Evolutionary conservation across 2,113 vertebrate species (phyloP).

Genomic region (Microtus pennsylvanicus): DNA sequence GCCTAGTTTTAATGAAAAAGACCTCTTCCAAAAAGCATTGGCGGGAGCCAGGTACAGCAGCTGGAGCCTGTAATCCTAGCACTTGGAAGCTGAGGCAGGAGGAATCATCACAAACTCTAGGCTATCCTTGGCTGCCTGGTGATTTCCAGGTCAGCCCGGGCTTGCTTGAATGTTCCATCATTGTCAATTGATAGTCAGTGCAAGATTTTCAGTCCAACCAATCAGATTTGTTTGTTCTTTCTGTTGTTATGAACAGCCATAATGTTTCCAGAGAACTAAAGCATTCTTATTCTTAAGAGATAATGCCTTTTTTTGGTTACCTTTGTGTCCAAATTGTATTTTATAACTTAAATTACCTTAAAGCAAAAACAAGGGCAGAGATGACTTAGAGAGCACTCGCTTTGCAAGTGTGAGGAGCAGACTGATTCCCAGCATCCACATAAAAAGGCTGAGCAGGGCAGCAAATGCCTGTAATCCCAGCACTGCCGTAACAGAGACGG

Average conservation of each 20-base stretch:
- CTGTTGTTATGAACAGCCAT: too few relatives aligned
- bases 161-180: too few relatives aligned
- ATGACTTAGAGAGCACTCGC: neutral
- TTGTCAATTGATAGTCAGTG: too few relatives aligned
- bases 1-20: neutral
- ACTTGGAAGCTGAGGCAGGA: neutral
- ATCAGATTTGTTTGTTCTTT: too few relatives aligned
- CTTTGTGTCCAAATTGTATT: neutral
- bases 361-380: neutral
- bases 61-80: neutral
- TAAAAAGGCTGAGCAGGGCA: neutral
- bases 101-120: neutral
- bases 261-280: neutral
- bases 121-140: neutral
- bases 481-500: neutral
- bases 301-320: neutral
- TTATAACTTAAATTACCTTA: constrained; percentile 37
- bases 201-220: too few relatives aligned
- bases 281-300: neutral
- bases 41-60: neutral
- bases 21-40: neutral
- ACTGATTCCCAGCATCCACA: neutral
- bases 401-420: too few relatives aligned
- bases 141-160: neutral
- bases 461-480: neutral